phyloP scores from a whole-genome alignment of 2,797 vertebrate species.

The Bradypodion ventrale region DNA sequence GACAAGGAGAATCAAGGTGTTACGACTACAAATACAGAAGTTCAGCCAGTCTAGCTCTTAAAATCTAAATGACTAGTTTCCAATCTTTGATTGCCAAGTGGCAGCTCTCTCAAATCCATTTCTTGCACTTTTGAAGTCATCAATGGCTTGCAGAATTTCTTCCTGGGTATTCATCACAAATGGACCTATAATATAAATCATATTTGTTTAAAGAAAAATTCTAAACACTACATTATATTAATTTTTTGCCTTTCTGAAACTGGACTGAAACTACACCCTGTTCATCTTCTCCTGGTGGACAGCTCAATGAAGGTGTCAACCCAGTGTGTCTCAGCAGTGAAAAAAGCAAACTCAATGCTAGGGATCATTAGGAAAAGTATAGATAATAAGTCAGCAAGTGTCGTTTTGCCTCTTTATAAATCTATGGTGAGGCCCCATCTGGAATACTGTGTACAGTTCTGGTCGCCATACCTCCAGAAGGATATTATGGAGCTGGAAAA shows the following conservation, averaged over 20 bases:
- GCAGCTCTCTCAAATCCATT: conserved; percentile 82
- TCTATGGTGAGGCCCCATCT: too few relatives aligned
- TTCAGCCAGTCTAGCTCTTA: background rate
- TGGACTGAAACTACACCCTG: conserved; percentile 11
- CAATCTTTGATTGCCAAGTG: conserved; percentile 82
- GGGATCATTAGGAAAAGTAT: too few relatives aligned
- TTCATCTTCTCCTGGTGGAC: background rate
- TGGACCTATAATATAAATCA: conserved; percentile 64
- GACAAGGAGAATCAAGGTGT: conserved; percentile 19
- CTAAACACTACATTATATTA: background rate
- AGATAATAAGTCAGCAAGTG: too few relatives aligned
- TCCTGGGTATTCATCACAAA: conserved; percentile 85
- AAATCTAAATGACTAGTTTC: conserved; percentile 64
- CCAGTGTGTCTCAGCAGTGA: too few relatives aligned
- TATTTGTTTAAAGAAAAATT: background rate
- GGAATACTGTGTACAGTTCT: too few relatives aligned
- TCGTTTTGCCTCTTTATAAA: too few relatives aligned
- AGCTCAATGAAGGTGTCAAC: too few relatives aligned
- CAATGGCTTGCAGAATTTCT: conserved; percentile 79
- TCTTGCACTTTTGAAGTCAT: conserved; percentile 73
- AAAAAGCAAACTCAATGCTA: too few relatives aligned
- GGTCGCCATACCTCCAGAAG: too few relatives aligned
- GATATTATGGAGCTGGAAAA: too few relatives aligned
- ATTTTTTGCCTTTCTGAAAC: conserved; percentile 10
- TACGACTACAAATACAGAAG: conserved; percentile 17